phyloP scores from a whole-genome alignment of 2,797 vertebrate species.

The Cryptoblepharus egeriae region DNA sequence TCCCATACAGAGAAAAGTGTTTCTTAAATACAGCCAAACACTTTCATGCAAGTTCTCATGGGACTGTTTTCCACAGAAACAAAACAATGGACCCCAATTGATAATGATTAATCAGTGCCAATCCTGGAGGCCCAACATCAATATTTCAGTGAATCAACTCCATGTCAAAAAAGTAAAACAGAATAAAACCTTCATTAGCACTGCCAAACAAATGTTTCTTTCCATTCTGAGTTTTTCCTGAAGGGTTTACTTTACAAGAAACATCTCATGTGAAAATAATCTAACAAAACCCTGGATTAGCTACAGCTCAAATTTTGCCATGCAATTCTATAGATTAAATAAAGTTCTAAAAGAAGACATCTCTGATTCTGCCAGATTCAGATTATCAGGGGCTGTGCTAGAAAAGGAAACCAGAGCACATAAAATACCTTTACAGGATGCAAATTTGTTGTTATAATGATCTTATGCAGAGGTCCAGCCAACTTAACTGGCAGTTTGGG shows the following conservation, averaged over 20 bases:
- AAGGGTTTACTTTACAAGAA: neutral
- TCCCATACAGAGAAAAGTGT: neutral
- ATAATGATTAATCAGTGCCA: neutral
- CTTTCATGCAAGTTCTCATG: neutral
- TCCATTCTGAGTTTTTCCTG: neutral
- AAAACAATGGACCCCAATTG: neutral
- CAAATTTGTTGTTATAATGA: conserved; percentile 96
- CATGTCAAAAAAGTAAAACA: neutral
- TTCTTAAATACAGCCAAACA: neutral
- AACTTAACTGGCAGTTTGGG: conserved; percentile 91
- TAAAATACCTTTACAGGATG: conserved; percentile 91
- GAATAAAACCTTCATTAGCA: neutral
- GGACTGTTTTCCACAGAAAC: neutral
- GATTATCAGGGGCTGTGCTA: conserved; percentile 12
- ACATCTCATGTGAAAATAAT: neutral
- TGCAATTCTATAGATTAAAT: neutral
- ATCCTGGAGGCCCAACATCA: no score
- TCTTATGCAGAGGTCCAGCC: conserved; percentile 93
- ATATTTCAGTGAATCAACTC: neutral
- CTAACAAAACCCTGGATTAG: neutral
- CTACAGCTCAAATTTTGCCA: neutral
- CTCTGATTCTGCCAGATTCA: neutral
- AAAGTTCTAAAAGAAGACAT: neutral
- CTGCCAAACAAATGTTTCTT: neutral
- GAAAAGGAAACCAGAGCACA: neutral